phyloP scores from a whole-genome alignment of 2,797 vertebrate species.

The Scolopax rusticola region DNA sequence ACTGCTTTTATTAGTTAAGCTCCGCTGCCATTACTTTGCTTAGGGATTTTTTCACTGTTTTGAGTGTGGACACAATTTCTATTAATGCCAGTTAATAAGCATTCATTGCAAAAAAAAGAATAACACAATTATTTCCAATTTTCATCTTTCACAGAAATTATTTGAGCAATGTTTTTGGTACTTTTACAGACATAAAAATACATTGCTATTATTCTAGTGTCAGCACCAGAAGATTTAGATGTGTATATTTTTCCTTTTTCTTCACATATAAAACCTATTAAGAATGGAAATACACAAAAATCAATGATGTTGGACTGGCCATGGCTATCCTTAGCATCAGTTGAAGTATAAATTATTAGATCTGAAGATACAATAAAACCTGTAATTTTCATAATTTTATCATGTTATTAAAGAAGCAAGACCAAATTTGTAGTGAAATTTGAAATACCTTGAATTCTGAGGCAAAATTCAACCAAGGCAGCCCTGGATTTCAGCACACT shows the following conservation, averaged over 20 bases:
- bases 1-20: background rate
- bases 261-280: background rate
- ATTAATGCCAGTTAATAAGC: constrained; percentile 22
- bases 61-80: background rate
- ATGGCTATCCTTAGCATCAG: background rate
- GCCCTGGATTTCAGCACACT: background rate
- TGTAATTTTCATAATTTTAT: background rate
- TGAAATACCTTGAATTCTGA: background rate
- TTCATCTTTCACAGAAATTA: constrained; percentile 7
- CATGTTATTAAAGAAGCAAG: background rate
- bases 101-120: background rate
- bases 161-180: background rate
- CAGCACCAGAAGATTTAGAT: background rate
- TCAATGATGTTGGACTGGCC: background rate
- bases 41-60: background rate
- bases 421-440: background rate
- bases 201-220: background rate
- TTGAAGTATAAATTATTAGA: background rate
- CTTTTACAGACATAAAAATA: background rate
- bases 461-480: background rate
- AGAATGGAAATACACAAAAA: background rate
- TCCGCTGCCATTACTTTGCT: background rate
- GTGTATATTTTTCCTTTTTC: background rate
- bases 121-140: background rate
- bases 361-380: background rate